Evolutionary conservation across 2,113 vertebrate genomes (phyloP).

Genomic region (Muntiacus muntjak): DNA sequence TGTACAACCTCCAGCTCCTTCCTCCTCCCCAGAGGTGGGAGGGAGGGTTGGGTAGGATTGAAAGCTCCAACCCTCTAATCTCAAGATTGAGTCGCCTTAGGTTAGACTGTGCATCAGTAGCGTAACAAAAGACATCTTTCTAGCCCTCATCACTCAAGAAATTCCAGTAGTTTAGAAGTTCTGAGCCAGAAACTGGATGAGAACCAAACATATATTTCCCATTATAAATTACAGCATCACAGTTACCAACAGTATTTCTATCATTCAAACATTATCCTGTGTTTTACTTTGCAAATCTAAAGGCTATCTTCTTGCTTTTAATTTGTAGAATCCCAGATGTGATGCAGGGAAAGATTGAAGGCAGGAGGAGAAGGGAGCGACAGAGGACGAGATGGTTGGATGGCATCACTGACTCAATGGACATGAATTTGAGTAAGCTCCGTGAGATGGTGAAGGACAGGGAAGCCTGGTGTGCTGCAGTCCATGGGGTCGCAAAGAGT

Average conservation of each 20-base stretch:
- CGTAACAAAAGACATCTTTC: neutral
- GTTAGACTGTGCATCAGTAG: neutral
- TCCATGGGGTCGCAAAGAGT: neutral
- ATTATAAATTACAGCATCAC: neutral
- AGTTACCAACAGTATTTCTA: neutral
- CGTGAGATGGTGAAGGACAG: neutral
- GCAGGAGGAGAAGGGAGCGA: neutral
- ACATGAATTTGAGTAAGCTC: neutral
- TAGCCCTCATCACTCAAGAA: neutral
- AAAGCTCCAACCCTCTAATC: neutral
- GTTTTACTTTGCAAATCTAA: neutral
- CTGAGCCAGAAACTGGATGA: neutral
- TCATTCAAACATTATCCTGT: neutral
- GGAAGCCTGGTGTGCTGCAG: neutral
- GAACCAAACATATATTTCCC: neutral
- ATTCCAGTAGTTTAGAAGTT: neutral
- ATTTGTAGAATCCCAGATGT: neutral
- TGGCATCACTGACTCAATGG: neutral
- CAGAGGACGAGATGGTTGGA: neutral
- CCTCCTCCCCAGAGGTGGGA: neutral
- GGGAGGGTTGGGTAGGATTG: neutral
- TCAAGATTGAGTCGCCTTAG: neutral
- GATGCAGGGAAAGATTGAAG: neutral
- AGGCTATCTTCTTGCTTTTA: neutral
- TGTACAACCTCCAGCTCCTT: neutral